Base-by-base conservation (phyloP, 2,888 invertebrate genomes). In the Harpalus rubripes region DNA sequence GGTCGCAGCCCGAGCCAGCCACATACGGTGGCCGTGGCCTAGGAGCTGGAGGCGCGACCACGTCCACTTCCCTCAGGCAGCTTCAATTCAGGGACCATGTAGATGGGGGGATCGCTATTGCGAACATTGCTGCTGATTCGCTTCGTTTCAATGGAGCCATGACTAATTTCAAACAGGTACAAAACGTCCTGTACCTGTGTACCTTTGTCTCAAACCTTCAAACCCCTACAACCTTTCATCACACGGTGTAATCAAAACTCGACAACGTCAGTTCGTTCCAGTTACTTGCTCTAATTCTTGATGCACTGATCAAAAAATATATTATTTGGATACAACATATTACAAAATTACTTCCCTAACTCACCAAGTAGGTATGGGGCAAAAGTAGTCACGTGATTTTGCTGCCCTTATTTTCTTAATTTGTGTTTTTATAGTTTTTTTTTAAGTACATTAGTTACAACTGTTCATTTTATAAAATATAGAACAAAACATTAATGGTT, bases 91-190 rank as follows among this genome's bases (percentile, higher is more conserved):
- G 91, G 87, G 90, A 90, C 79, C 96, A 96, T 92, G 95, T 95
- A 68, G 94, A 94, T 86, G 97, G 97, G 90, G 96, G 97, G 87
- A 96, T 98, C 87, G 78, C 78, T 32, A 96, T 98, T 87, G 78
- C 78, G 32, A 97, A 97, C 90, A 98, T 99, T 89, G 98, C 98
- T 22, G 98, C 98, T 79, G 98, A 98, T 92, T 98, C 98, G 85
- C 94, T 98, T 88, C 94, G 98, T 89, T 97, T 98, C 92, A 98
- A 98, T 92, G 99, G 98, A 87, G 98, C 98, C 89, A 97, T 98
- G 94, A 94, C 98, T 88, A 98, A 97, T 90, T 98, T 98, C 92
- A 97, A 97, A 92, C 98, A 98, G 96, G 97, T 97, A 94, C 90
- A 56, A 39, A 16, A 32, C 7, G 32, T 15, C 78, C 56, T 32